A percentile compares a stretch with the other conserved stretches of the same genome.
These are phyloP conservation scores for Arrhopalites spinosus DNA, from an alignment of 2,888 invertebrate genomes.

Conservation along the genomic window DNA sequence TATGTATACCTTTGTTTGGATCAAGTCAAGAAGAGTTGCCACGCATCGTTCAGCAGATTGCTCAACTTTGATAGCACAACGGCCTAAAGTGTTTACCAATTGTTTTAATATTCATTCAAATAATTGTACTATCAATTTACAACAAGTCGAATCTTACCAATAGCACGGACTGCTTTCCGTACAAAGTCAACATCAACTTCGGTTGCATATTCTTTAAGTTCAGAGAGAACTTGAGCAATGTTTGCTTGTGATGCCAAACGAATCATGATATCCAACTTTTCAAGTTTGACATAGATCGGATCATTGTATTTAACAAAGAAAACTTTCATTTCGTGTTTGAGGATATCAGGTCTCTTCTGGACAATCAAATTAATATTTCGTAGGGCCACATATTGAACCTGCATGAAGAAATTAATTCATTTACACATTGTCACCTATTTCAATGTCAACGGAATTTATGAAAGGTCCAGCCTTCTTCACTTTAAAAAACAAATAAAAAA, in stretches of 20 bases:
- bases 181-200: constrained; percentile 99
- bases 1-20: constrained; percentile 87
- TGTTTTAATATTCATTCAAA: too few relatives aligned
- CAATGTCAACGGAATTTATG: too few relatives aligned
- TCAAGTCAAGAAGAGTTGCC: constrained; percentile 93
- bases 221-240: constrained; percentile 96
- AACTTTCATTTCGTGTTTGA: constrained; percentile 99
- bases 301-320: constrained; percentile 99
- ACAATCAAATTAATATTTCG: constrained; percentile 99
- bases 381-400: constrained; percentile 96
- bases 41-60: constrained; percentile 98
- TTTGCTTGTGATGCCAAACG: constrained; percentile 96
- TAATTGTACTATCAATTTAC: too few relatives aligned
- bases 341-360: constrained; percentile 96
- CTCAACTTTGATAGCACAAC: constrained; percentile 98
- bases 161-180: constrained; percentile 96
- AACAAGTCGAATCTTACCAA: too few relatives aligned
- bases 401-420: constrained; percentile 26
- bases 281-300: constrained; percentile 98
- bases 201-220: constrained; percentile 96
- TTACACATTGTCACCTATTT: background rate
- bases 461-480: too few relatives aligned
- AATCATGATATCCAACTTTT: constrained; percentile 99
- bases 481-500: too few relatives aligned
- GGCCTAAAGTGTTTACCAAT: too few relatives aligned